Evolutionary conservation across 2,888 invertebrate species (phyloP).

Genomic region (Caenorhabditis sp.): DNA sequence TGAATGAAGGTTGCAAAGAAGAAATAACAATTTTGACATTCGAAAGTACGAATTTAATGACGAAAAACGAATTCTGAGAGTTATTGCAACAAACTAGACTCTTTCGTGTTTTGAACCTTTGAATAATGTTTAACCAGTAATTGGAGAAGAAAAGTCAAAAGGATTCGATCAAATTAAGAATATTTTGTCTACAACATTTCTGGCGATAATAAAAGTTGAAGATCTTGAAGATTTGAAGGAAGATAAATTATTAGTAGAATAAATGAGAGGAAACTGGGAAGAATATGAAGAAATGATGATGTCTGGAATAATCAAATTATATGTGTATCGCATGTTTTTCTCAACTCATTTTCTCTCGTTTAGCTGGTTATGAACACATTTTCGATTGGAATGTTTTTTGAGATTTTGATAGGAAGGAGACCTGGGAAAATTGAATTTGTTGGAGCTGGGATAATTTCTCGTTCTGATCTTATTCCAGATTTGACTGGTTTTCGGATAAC

Average conservation of each 20-base stretch:
- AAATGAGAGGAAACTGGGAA: not conserved
- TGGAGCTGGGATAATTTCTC: no score
- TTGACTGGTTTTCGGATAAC: no score
- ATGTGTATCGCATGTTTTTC: constrained; percentile 18
- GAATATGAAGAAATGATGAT: constrained; percentile 9
- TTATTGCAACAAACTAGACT: constrained; percentile 3
- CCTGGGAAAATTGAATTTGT: no score
- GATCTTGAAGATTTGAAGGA: not conserved
- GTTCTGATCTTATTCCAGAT: no score
- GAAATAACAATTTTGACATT: no score
- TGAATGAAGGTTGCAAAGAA: no score
- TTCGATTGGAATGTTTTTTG: not conserved
- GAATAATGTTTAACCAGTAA: not conserved
- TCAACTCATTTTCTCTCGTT: not conserved
- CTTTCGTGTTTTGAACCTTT: constrained; percentile 17
- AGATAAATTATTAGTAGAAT: not conserved
- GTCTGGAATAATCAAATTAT: constrained; percentile 28
- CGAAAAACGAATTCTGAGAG: not conserved
- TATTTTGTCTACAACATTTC: no score
- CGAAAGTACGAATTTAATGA: not conserved
- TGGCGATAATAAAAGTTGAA: no score
- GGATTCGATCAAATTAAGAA: no score
- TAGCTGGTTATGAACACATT: not conserved
- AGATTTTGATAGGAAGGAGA: no score
- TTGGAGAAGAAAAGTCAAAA: not conserved